Conservation (phyloP, 2,113 vertebrate species). For the Orycteropus afer region DNA sequence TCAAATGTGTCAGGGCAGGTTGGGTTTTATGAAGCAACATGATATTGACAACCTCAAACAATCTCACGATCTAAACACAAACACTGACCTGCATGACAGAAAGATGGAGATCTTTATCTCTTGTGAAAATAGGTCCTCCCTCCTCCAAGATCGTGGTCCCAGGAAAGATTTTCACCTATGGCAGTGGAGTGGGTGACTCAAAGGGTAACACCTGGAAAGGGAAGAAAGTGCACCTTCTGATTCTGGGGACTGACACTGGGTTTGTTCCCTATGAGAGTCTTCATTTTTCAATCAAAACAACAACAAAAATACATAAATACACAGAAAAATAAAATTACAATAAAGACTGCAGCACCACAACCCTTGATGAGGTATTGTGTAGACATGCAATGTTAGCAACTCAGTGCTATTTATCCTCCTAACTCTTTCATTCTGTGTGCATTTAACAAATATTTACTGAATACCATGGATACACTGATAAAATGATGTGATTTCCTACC, state of each 20-base stretch:
- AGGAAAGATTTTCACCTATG: neutral
- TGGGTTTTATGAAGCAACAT: neutral
- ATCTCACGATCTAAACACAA: neutral
- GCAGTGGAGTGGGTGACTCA: neutral
- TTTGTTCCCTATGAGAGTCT: neutral
- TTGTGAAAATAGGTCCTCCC: neutral
- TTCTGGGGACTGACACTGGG: neutral
- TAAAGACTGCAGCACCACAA: neutral
- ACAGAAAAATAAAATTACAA: slow-evolving; percentile 41
- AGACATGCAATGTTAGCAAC: neutral
- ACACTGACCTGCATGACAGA: neutral
- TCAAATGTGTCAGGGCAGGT: neutral
- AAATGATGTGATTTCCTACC: neutral
- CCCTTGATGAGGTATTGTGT: neutral
- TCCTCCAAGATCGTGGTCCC: neutral
- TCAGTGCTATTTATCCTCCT: neutral
- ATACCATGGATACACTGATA: neutral
- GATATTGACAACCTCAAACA: slow-evolving; percentile 49
- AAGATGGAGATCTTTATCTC: slow-evolving; percentile 49
- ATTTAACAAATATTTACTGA: slow-evolving; percentile 42
- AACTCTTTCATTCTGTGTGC: neutral
- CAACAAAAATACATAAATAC: slow-evolving; percentile 21
- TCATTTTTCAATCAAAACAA: neutral
- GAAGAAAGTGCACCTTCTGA: neutral
- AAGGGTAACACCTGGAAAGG: neutral